Percentiles rank a stretch among this genome's conserved stretches.
These are phyloP conservation scores for Trididemnum nubilum DNA, from an alignment of 23 tunicate species.

Conservation along the genomic window DNA sequence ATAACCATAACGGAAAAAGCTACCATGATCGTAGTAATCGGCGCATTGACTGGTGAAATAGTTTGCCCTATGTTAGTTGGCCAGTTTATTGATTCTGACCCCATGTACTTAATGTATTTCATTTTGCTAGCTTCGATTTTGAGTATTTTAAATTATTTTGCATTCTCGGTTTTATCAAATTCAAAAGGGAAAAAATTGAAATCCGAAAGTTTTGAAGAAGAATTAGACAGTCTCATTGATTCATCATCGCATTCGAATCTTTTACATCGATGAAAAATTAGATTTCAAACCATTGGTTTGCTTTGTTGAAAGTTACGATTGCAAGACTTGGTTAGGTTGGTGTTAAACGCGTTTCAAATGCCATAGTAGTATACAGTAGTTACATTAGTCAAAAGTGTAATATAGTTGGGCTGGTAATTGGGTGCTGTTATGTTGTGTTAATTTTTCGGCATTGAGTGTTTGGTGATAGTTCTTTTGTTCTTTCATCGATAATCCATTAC, in stretches of 20 bases:
- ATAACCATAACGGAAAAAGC: slow-evolving; percentile 79
- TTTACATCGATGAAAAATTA: too few species aligned
- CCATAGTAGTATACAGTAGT: too few species aligned
- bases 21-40: slow-evolving; percentile 68
- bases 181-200: slow-evolving; percentile 39
- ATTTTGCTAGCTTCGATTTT: slow-evolving; percentile 16
- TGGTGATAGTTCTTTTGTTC: too few species aligned
- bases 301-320: too few species aligned
- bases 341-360: too few species aligned
- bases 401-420: too few species aligned
- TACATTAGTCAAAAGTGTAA: too few species aligned
- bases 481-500: too few species aligned
- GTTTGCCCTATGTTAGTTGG: slow-evolving; percentile 47
- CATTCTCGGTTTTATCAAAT: slow-evolving; percentile 29
- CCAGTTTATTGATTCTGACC: slow-evolving; percentile 52
- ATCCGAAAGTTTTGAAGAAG: neutral
- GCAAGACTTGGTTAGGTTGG: too few species aligned
- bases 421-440: too few species aligned
- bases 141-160: slow-evolving; percentile 39
- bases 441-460: too few species aligned
- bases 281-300: too few species aligned
- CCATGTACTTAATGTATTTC: slow-evolving; percentile 79
- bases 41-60: slow-evolving; percentile 82
- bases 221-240: neutral
- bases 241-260: neutral